A percentile compares a stretch with the other conserved stretches of the same genome.
Evolutionary conservation across 2,113 vertebrate species (phyloP).

Genomic region (Heterochromis multidens): DNA sequence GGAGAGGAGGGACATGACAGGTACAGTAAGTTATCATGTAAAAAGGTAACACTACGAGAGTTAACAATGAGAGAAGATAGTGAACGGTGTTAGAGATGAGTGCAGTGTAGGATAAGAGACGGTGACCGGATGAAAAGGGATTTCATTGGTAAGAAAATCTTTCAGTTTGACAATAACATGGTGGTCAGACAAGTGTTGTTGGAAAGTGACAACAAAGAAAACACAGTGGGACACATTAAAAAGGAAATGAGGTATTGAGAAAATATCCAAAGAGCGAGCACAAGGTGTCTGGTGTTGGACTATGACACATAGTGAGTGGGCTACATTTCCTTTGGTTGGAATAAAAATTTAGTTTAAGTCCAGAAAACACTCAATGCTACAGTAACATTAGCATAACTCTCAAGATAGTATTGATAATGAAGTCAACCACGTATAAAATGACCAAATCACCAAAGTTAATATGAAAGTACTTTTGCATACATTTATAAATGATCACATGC

Average conservation of each 20-base stretch:
- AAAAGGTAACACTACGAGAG: not conserved
- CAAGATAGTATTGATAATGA: conserved; percentile 5
- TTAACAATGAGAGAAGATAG: conserved; percentile 17
- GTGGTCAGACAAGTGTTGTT: not conserved
- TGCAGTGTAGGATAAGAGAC: conserved; percentile 1
- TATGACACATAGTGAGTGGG: conserved; percentile 42
- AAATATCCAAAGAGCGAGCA: conserved; percentile 52
- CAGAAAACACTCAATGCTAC: conserved; percentile 32
- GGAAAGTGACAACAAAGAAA: conserved; percentile 18
- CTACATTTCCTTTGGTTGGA: conserved; percentile 19
- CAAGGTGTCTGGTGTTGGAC: conserved; percentile 26
- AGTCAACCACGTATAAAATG: conserved; percentile 30
- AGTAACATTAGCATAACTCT: conserved; percentile 21
- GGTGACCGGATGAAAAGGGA: not conserved
- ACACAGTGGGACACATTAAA: conserved; percentile 3
- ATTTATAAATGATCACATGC: conserved; percentile 73
- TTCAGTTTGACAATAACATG: conserved; percentile 17
- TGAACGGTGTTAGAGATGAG: not conserved
- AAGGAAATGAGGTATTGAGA: conserved; percentile 23
- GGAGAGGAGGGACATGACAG: conserved; percentile 29
- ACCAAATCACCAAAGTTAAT: conserved; percentile 41
- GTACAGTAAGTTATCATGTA: conserved; percentile 1
- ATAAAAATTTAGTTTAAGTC: conserved; percentile 29
- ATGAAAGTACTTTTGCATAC: conserved; percentile 52
- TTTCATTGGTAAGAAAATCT: not conserved